Evolutionary conservation across 2,113 vertebrate species (phyloP), one percentile per base, ranked within the genome.

Genomic region (Junco hyemalis): DNA sequence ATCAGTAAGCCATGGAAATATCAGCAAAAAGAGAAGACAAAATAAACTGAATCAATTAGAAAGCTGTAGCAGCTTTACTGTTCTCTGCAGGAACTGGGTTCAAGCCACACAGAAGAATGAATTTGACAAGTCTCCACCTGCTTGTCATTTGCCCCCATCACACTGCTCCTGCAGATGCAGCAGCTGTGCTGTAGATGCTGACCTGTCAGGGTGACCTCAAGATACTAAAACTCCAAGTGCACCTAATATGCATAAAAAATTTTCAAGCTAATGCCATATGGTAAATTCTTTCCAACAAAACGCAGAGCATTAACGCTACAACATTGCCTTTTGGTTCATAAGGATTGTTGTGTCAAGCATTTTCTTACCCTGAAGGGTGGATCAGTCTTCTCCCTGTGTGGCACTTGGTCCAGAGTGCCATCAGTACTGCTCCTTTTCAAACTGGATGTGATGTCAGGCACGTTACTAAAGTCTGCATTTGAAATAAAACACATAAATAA

Each of bases 351-450:
- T 4, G 6, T 44, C 33, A 33, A 69, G 25, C 7, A 68, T 23
- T 16, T 68, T 71, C 98, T 98, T 98, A 98, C 98, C 98, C 97
- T 97, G 94, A 97, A 98, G 12, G 97, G 96, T 33, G 95, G 97
- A 79, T 98, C 98, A 12, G 90, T 65, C 45, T 95, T 97, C 85
- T 98, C 97, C 56, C 93, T 93, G 53, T 81, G 83, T 20, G 97
- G 81, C 5, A 90, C 92, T 89, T 97, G 97, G 54, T 98, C 98
- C 96, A 98, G 91, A 7, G 96, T 97, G 90, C 98, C 98, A 97
- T 98, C 98, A 1, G 98, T 98, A 92, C 94, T 97, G 81, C 98
- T 98, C 72, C 98, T 97, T 96, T 98, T 98, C 94, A 98, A 92
- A 86, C 92, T 97, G 76, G 97, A 94, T 20, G 97, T 92, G 87